These are phyloP conservation scores for Drosophila peninsularis DNA, from an alignment of 2,888 invertebrate species.

Conservation along the genomic window DNA sequence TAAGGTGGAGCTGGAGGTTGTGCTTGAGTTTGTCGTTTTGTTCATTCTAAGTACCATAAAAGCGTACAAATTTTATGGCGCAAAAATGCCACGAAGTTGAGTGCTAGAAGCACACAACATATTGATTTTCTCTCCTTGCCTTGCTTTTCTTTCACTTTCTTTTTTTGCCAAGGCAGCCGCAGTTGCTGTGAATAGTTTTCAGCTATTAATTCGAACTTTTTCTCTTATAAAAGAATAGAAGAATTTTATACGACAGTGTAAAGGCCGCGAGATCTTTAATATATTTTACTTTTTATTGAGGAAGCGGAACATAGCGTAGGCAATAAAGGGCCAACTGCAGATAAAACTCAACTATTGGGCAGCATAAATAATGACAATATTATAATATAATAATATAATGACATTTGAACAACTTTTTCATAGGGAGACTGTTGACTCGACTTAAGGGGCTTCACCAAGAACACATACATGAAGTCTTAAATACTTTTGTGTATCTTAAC, in stretches of 20 bases:
- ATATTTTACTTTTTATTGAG: not conserved
- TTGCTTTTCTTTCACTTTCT: conserved; percentile 6
- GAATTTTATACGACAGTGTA: not conserved
- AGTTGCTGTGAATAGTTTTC: not conserved
- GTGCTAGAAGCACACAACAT: conserved; percentile 41
- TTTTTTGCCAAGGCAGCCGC: conserved; percentile 1
- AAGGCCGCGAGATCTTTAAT: not conserved
- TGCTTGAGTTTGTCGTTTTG: conserved; percentile 59
- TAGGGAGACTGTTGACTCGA: too few relatives aligned
- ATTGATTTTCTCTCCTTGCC: conserved; percentile 48
- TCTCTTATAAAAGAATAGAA: conserved; percentile 12
- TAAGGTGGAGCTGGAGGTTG: conserved; percentile 25
- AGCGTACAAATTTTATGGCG: conserved; percentile 70
- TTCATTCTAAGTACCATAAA: conserved; percentile 71
- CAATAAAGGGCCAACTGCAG: not conserved
- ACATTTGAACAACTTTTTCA: too few relatives aligned
- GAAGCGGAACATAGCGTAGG: not conserved
- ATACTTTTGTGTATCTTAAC: not conserved
- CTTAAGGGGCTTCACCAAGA: too few relatives aligned
- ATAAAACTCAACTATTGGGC: not conserved
- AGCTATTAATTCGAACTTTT: conserved; percentile 18
- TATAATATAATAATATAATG: too few relatives aligned
- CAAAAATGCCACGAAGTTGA: conserved; percentile 54
- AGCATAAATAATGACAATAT: too few relatives aligned
- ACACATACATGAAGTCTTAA: too few relatives aligned